Evolutionary conservation across 2,113 vertebrate species (phyloP), one percentile per base, ranked within the genome.

Genomic region (Crotalus horridus): DNA sequence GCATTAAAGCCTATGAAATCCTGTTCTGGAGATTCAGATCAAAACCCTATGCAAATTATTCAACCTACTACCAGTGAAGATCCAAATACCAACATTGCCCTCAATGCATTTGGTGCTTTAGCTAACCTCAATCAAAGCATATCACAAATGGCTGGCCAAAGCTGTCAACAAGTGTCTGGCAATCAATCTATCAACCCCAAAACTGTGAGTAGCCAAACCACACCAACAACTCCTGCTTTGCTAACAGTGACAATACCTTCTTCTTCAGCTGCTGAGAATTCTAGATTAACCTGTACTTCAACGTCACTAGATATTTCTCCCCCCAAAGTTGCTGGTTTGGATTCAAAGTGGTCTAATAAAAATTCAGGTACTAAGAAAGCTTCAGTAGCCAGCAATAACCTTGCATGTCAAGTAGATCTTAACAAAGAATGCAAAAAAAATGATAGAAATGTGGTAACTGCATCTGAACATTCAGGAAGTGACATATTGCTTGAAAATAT

Each of bases 81-180:
- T 97, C 98, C 98, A 92, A 99, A 98, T 92, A 98, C 98, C 94
- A 99, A 99, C 2, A 98, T 99, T 95, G 98, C 99, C 93, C 98
- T 99, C 92, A 99, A 99, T 89, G 99, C 98, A 26, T 98, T 99
- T 92, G 99, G 99, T 85, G 99, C 99, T 95, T 98, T 99, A 95
- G 99, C 98, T 95, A 99, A 97, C 97, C 98, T 99, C 94, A 99
- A 99, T 97, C 98, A 99, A 97, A 99, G 98, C 97, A 99, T 99
- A 96, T 99, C 99, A 0, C 98, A 99, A 91, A 98, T 99, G 96
- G 98, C 98, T 87, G 98, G 97, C 64, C 98, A 99, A 95, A 99
- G 97, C 95, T 98, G 96, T 94, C 91, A 98, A 61, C 98, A 98
- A 11, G 89, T 98, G 94, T 96, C 97, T 85, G 89, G 97, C 90